These are phyloP conservation scores for Callaeas wilsoni DNA, from an alignment of 2,113 vertebrate genomes.

Conservation along the genomic window DNA sequence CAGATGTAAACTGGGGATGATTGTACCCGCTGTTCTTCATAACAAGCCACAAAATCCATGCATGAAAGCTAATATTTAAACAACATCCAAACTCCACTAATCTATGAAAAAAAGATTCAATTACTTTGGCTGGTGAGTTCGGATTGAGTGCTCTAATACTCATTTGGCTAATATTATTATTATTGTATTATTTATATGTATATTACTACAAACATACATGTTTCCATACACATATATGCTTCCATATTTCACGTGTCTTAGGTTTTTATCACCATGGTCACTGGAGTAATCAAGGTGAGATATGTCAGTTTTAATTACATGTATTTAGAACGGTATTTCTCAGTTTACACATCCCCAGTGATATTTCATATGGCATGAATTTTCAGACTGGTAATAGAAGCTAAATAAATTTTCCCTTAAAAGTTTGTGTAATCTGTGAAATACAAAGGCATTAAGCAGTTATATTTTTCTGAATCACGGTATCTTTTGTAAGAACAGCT, in stretches of 20 bases:
- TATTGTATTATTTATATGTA: not conserved
- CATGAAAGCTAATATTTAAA: not conserved
- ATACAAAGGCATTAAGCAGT: not conserved
- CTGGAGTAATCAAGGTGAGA: not conserved
- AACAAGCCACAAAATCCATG: not conserved
- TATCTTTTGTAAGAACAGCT: slow-evolving; percentile 8
- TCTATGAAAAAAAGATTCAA: not conserved
- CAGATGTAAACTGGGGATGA: not conserved
- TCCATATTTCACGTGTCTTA: not conserved
- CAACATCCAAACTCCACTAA: not conserved
- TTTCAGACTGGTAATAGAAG: not conserved
- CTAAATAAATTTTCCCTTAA: not conserved
- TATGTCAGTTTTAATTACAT: not conserved
- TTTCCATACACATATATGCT: not conserved
- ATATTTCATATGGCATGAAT: slow-evolving; percentile 1
- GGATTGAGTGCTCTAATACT: not conserved
- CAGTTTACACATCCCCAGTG: not conserved
- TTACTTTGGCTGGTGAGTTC: not conserved
- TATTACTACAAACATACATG: not conserved
- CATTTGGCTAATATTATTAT: not conserved
- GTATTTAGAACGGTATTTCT: not conserved
- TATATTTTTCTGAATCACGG: not conserved
- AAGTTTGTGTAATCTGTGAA: slow-evolving; percentile 5
- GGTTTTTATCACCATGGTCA: not conserved
- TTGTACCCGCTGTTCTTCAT: fast-evolving